A percentile compares a stretch with the other conserved stretches of the same genome.
phyloP scores from a whole-genome alignment of 2,113 vertebrate species.

The Salvator merianae region DNA sequence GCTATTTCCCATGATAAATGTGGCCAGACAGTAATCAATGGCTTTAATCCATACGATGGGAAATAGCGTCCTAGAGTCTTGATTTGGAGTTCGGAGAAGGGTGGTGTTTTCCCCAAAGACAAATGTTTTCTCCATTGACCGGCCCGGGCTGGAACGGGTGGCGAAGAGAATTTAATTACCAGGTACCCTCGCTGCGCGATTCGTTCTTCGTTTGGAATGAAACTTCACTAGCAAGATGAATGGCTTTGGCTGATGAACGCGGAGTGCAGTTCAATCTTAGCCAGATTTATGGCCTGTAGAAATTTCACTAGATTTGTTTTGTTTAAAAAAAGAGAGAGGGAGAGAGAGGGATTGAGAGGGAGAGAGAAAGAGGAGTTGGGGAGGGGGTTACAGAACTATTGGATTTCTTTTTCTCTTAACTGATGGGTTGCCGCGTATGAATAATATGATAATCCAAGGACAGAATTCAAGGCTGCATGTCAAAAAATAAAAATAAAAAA shows the following conservation, averaged over 20 bases:
- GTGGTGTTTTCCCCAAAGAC: slow-evolving; percentile 37
- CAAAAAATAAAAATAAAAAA: too few species aligned
- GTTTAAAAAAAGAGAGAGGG: slow-evolving; percentile 6
- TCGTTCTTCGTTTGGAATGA: slow-evolving; percentile 43
- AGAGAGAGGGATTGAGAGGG: not conserved
- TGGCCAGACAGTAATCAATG: slow-evolving; percentile 56
- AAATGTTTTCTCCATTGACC: slow-evolving; percentile 57
- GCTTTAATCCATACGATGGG: slow-evolving; percentile 46
- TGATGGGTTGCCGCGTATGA: not conserved
- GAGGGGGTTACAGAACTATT: not conserved
- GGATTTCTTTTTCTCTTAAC: not conserved
- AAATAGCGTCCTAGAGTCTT: slow-evolving; percentile 25
- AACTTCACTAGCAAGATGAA: slow-evolving; percentile 47
- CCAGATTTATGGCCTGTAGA: slow-evolving; percentile 37
- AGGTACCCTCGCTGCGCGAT: slow-evolving; percentile 31
- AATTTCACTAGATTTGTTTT: slow-evolving; percentile 37
- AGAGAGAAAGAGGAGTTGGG: not conserved
- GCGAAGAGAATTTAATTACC: slow-evolving; percentile 57
- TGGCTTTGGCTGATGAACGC: slow-evolving; percentile 24
- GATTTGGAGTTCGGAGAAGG: slow-evolving; percentile 25
- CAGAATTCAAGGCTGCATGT: not conserved
- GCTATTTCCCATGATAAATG: slow-evolving; percentile 58
- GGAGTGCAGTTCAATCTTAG: slow-evolving; percentile 44
- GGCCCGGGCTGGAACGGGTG: slow-evolving; percentile 30
- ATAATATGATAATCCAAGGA: not conserved